A percentile compares a stretch with the other conserved stretches of the same genome.
phyloP scores from a whole-genome alignment of 2,113 vertebrate genomes.

The Kobus ellipsiprymnus region DNA sequence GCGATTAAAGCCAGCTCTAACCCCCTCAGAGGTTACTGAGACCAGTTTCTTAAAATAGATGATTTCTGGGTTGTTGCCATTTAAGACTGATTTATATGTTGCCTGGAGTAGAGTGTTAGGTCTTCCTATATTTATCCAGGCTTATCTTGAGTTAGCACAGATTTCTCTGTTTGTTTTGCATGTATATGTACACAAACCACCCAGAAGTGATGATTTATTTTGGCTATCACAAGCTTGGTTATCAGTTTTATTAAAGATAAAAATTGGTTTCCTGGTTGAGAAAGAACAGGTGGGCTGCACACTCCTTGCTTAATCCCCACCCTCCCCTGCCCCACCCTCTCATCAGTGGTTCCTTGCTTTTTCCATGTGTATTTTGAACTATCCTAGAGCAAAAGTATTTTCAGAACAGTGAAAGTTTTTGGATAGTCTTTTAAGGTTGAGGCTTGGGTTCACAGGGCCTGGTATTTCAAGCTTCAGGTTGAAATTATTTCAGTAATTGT shows the following conservation, averaged over 20 bases:
- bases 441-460: background rate
- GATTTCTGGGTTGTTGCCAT: background rate
- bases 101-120: background rate
- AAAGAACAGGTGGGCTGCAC: background rate
- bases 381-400: background rate
- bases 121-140: constrained; percentile 25
- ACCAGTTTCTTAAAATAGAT: constrained; percentile 11
- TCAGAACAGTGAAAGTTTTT: background rate
- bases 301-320: background rate
- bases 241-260: background rate
- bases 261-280: background rate
- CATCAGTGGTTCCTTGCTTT: background rate
- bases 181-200: background rate
- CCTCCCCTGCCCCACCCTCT: too few relatives aligned
- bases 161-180: constrained; percentile 61
- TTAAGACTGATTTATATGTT: constrained; percentile 4
- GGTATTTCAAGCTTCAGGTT: constrained; percentile 42
- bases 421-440: background rate
- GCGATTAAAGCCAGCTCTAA: background rate
- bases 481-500: background rate
- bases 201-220: background rate
- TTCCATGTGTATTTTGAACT: background rate
- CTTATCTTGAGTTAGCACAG: constrained; percentile 45
- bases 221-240: background rate
- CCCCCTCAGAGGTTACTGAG: background rate